Percentiles rank a stretch among this genome's conserved stretches.
phyloP scores from a whole-genome alignment of 2,113 vertebrate species.

The Leptobrachium leishanense region DNA sequence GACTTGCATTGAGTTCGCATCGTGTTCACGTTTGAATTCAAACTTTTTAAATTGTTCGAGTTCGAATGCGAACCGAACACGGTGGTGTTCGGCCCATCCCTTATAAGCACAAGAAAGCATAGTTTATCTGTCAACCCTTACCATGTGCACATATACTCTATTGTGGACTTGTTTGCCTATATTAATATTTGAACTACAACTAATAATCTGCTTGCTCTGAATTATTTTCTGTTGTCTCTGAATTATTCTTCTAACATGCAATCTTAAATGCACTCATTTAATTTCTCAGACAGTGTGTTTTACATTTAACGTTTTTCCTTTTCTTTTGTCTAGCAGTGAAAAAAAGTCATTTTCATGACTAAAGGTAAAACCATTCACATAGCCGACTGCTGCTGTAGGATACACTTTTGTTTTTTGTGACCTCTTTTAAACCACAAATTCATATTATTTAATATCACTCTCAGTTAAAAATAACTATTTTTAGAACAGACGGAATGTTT shows the following conservation, averaged over 20 bases:
- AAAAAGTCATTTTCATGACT: conserved; percentile 27
- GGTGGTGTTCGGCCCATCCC: too few relatives aligned
- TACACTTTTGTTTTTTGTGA: conserved; percentile 49
- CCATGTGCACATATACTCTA: too few relatives aligned
- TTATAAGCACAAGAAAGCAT: too few relatives aligned
- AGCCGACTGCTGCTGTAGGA: conserved; percentile 50
- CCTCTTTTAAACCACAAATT: conserved; percentile 58
- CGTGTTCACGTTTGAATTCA: background rate
- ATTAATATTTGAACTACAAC: too few relatives aligned
- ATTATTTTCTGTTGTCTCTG: too few relatives aligned
- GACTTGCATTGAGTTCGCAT: too few relatives aligned
- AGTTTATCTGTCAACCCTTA: too few relatives aligned
- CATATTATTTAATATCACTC: conserved; percentile 60
- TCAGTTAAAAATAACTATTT: conserved; percentile 64
- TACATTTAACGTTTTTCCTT: conserved; percentile 24
- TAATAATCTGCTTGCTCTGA: too few relatives aligned
- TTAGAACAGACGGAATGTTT: conserved; percentile 62
- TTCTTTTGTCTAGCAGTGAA: conserved; percentile 24
- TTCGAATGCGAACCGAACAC: too few relatives aligned
- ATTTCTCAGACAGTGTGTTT: background rate
- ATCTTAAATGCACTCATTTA: background rate
- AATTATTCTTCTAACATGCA: background rate
- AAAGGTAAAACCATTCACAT: conserved; percentile 37
- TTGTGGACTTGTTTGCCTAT: too few relatives aligned
- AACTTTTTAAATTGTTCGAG: too few relatives aligned